phyloP scores from a whole-genome alignment of 2,888 invertebrate species.

The Agrilus cyanescens region DNA sequence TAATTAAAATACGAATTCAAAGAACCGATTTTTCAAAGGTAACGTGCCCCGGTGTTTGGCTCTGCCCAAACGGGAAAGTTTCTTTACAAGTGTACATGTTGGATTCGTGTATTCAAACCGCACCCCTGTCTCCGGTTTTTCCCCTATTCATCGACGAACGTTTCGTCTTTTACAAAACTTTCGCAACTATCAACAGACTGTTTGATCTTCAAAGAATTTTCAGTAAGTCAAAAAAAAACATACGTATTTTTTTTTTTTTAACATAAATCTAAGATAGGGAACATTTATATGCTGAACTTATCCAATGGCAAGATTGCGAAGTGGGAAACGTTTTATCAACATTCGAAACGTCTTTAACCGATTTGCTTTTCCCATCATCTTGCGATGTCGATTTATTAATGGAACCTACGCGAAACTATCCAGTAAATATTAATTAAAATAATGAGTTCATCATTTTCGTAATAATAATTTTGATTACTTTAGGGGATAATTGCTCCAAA shows the following conservation, averaged over 20 bases:
- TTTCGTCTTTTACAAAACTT: constrained; percentile 56
- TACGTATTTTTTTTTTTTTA: background rate
- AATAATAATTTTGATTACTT: constrained; percentile 9
- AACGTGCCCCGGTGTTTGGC: constrained; percentile 77
- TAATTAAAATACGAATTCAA: constrained; percentile 5
- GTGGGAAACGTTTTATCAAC: constrained; percentile 45
- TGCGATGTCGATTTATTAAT: constrained; percentile 53
- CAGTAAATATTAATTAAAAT: constrained; percentile 37
- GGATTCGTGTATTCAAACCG: constrained; percentile 57
- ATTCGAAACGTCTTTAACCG: constrained; percentile 50
- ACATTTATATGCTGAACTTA: constrained; percentile 49
- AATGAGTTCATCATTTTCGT: background rate
- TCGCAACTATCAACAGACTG: constrained; percentile 33
- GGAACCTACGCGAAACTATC: constrained; percentile 53
- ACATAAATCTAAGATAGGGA: constrained; percentile 37
- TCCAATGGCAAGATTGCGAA: constrained; percentile 46
- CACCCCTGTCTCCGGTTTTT: constrained; percentile 52
- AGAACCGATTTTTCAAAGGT: constrained; percentile 38
- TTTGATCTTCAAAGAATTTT: constrained; percentile 37
- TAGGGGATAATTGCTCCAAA: constrained; percentile 62
- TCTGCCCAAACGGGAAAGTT: constrained; percentile 67
- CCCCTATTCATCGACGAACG: constrained; percentile 60
- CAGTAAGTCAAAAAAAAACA: constrained; percentile 27
- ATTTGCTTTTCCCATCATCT: constrained; percentile 52
- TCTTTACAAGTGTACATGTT: constrained; percentile 57